Evolutionary conservation across 2,888 invertebrate species (phyloP).

Genomic region (Xestoiulus laeticollis): DNA sequence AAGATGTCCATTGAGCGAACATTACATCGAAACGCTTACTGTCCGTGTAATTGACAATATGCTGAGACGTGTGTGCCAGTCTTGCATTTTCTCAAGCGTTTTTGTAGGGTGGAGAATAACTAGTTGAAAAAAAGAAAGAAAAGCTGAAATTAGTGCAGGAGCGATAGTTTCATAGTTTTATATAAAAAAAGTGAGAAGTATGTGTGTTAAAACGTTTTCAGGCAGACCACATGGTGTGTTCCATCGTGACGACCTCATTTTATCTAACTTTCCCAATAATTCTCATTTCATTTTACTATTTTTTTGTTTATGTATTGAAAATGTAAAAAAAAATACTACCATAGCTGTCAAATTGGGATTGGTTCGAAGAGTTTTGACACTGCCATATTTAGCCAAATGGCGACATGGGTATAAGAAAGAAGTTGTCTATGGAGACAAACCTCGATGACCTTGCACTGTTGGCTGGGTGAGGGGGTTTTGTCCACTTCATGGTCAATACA

Average conservation of each 20-base stretch:
- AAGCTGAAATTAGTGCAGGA: constrained; percentile 37
- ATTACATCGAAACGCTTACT: background rate
- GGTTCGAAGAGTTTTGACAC: background rate
- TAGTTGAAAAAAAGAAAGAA: background rate
- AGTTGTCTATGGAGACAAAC: background rate
- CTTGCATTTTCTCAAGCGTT: constrained; percentile 9
- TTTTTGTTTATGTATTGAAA: background rate
- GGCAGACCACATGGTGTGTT: background rate
- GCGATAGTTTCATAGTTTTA: background rate
- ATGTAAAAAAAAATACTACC: background rate
- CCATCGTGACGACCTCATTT: constrained; percentile 31
- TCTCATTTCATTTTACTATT: background rate
- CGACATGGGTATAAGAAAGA: background rate
- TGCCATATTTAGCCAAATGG: background rate
- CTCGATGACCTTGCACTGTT: background rate
- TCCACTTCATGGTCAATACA: constrained; percentile 18
- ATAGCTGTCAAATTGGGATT: background rate
- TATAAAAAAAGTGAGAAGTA: background rate
- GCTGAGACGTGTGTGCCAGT: constrained; percentile 16
- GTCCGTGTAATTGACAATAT: constrained; percentile 31
- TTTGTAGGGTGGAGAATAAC: constrained; percentile 13
- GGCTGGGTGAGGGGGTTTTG: background rate
- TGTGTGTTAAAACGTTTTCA: background rate
- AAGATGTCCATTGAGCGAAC: background rate
- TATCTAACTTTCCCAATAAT: background rate